These are phyloP conservation scores for Scaptodrosophila latifasciaeformis DNA, from an alignment of 2,888 invertebrate species.

Conservation along the genomic window DNA sequence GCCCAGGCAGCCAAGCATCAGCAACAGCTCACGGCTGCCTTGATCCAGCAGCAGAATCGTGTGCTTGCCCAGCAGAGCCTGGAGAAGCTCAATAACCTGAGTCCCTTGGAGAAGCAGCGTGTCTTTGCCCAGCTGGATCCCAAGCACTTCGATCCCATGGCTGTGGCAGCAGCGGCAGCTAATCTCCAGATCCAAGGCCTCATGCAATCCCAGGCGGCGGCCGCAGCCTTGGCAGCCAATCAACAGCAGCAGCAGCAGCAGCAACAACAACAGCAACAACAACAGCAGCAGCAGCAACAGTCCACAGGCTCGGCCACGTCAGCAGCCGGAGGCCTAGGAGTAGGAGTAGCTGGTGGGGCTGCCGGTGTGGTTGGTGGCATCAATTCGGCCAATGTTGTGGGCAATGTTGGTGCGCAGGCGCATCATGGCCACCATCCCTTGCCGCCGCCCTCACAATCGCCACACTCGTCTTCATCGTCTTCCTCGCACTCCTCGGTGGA, in stretches of 20 bases:
- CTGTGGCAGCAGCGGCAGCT: constrained; percentile 70
- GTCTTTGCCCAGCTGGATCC: constrained; percentile 77
- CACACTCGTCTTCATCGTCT: constrained; percentile 61
- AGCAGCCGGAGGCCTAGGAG: constrained; percentile 24
- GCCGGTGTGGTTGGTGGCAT: too few species aligned
- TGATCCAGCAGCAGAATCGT: constrained; percentile 81
- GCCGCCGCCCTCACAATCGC: constrained; percentile 71
- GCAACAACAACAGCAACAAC: constrained; percentile 23
- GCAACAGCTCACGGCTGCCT: constrained; percentile 79
- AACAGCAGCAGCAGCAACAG: constrained; percentile 6
- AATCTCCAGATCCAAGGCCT: constrained; percentile 70
- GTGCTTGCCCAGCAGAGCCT: constrained; percentile 79
- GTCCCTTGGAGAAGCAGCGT: constrained; percentile 78
- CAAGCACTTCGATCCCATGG: constrained; percentile 74
- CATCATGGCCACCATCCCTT: constrained; percentile 54
- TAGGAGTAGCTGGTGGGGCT: too few species aligned
- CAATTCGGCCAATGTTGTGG: too few species aligned
- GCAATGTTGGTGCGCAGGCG: constrained; percentile 24
- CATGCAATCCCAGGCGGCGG: constrained; percentile 70
- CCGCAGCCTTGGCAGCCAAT: constrained; percentile 67
- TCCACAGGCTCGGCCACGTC: constrained; percentile 10
- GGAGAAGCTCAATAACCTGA: constrained; percentile 79
- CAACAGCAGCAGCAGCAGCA: constrained; percentile 41
- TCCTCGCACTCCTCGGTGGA: constrained; percentile 66
- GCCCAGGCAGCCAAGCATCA: constrained; percentile 77